Evolutionary conservation across 2,113 vertebrate species (phyloP).

Genomic region (Lepidothrix coronata): DNA sequence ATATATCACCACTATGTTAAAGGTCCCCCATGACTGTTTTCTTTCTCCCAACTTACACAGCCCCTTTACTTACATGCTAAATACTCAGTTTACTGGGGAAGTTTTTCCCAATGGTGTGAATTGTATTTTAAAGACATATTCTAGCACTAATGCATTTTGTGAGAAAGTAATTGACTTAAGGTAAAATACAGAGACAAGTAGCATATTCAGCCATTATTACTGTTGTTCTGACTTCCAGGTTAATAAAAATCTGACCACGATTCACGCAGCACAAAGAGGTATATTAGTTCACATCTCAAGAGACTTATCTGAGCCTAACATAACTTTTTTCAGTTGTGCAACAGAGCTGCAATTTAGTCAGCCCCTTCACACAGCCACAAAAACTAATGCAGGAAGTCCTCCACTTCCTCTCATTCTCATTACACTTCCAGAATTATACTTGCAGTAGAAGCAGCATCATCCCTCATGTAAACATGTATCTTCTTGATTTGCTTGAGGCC

Average conservation of each 20-base stretch:
- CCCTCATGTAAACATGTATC: neutral
- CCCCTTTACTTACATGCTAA: neutral
- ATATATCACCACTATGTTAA: neutral
- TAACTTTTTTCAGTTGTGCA: slow-evolving; percentile 4
- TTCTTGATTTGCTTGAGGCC: neutral
- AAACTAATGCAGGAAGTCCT: slow-evolving; percentile 67
- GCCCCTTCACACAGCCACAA: slow-evolving; percentile 26
- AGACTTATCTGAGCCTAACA: neutral
- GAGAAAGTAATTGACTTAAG: neutral
- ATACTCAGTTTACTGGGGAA: neutral
- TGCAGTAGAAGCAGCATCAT: neutral
- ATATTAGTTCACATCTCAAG: neutral
- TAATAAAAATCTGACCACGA: neutral
- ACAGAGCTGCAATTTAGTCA: slow-evolving; percentile 2
- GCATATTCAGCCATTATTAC: neutral
- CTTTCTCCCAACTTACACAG: neutral
- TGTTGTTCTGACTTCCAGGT: neutral
- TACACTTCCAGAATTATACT: slow-evolving; percentile 21
- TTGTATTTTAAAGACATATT: neutral
- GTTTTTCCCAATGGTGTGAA: neutral
- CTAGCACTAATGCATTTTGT: neutral
- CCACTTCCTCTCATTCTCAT: slow-evolving; percentile 55
- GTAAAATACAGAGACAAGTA: neutral
- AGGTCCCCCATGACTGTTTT: neutral
- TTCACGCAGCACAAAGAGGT: neutral